phyloP scores from a whole-genome alignment of 2,113 vertebrate genomes.

The Atlantisia rogersi region DNA sequence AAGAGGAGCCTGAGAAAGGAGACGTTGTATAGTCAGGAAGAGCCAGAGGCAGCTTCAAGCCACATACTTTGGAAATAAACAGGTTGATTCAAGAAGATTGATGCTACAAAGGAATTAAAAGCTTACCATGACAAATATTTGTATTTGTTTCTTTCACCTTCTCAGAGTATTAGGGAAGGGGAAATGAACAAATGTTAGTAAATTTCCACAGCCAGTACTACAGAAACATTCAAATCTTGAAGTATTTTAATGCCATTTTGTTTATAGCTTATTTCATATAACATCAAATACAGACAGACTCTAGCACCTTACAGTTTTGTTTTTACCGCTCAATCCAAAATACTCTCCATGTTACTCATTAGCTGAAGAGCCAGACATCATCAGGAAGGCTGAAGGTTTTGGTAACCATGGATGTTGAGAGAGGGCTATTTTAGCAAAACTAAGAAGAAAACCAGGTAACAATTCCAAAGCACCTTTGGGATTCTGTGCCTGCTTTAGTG shows the following conservation, averaged over 20 bases:
- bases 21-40: background rate
- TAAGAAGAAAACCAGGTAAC: background rate
- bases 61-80: background rate
- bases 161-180: background rate
- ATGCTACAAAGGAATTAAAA: background rate
- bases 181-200: background rate
- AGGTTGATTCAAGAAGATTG: background rate
- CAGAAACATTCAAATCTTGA: background rate
- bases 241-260: background rate
- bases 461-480: background rate
- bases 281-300: background rate
- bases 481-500: background rate
- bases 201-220: background rate
- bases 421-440: background rate
- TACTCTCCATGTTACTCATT: accelerated
- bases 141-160: background rate
- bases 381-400: background rate
- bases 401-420: background rate
- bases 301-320: background rate
- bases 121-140: background rate
- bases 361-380: background rate
- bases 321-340: background rate
- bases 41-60: background rate
- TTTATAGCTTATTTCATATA: background rate
- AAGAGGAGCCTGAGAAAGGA: conserved; percentile 80